Percentiles rank a stretch among this genome's conserved stretches.
phyloP scores from a whole-genome alignment of 2,888 invertebrate genomes.

The Melinopterus prodromus region DNA sequence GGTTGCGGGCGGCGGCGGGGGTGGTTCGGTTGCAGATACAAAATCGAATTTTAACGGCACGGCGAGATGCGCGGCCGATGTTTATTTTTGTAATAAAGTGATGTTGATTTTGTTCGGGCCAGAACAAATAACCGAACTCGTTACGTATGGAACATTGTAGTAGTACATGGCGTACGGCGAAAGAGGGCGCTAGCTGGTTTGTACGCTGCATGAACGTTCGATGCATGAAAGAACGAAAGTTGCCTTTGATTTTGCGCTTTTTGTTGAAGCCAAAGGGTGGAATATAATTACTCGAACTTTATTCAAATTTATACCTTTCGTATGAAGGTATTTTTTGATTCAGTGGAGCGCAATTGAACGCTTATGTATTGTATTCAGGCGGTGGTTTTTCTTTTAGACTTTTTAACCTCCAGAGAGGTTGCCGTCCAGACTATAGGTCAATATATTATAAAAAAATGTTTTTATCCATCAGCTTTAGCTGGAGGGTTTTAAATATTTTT shows the following conservation, averaged over 20 bases:
- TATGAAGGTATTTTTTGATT: too few species aligned
- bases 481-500: too few species aligned
- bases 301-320: too few species aligned
- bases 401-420: too few species aligned
- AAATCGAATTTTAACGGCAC: conserved; percentile 31
- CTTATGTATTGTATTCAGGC: too few species aligned
- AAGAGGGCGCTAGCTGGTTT: neutral
- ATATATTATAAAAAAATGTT: too few species aligned
- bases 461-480: too few species aligned
- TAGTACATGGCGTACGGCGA: neutral
- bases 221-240: neutral
- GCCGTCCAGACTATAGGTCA: too few species aligned
- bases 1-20: neutral
- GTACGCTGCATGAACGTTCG: too few species aligned
- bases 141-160: neutral
- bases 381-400: too few species aligned
- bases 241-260: neutral
- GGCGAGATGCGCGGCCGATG: neutral
- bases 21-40: conserved; percentile 17
- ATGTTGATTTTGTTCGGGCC: conserved; percentile 27
- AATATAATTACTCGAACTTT: neutral
- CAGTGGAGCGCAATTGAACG: too few species aligned
- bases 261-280: neutral
- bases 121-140: neutral
- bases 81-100: conserved; percentile 32